phyloP scores from a whole-genome alignment of 2,797 vertebrate species.

The Diceros bicornis region DNA sequence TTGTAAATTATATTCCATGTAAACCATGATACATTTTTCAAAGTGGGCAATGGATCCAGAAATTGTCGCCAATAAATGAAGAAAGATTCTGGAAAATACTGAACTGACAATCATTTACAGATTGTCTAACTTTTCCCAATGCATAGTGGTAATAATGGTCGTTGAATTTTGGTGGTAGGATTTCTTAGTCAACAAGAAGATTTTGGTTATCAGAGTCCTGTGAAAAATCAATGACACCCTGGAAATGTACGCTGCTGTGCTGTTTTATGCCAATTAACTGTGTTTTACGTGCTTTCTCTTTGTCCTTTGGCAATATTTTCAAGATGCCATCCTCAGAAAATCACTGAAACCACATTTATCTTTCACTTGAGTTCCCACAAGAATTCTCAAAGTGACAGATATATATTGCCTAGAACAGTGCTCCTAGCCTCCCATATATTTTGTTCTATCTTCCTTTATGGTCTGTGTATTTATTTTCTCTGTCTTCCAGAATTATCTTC shows the following conservation, averaged over 20 bases:
- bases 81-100: neutral
- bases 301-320: constrained; percentile 29
- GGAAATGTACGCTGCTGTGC: neutral
- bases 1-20: neutral
- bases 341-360: neutral
- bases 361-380: constrained; percentile 44
- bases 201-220: neutral
- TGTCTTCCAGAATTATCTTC: constrained; percentile 48
- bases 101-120: neutral
- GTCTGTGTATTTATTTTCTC: constrained; percentile 62
- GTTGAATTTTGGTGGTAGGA: neutral
- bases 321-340: constrained; percentile 50
- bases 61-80: neutral
- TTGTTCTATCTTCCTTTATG: neutral
- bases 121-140: neutral
- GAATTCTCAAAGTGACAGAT: constrained; percentile 47
- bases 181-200: neutral
- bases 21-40: neutral
- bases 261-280: neutral
- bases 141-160: neutral
- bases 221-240: neutral
- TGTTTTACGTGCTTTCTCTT: constrained; percentile 2
- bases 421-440: neutral
- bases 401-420: neutral
- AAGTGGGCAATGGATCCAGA: neutral